A percentile compares a stretch with the other conserved stretches of the same genome.
phyloP scores from a whole-genome alignment of 2,888 invertebrate species.

The Cryptus viduatorius region DNA sequence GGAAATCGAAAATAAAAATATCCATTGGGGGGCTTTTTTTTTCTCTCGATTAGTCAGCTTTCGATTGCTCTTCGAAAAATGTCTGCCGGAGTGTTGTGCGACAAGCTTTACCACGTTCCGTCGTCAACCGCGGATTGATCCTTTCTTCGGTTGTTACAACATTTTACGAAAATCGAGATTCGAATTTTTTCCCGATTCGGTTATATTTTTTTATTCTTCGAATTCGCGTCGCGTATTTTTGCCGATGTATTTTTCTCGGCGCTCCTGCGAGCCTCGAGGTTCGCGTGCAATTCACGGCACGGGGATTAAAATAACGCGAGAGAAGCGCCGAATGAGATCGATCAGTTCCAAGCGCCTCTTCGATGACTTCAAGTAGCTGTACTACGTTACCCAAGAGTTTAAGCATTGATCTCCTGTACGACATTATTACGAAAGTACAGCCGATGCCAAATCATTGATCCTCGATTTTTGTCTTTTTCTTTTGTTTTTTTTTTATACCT shows the following conservation, averaged over 20 bases:
- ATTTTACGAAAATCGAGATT: slow-evolving; percentile 52
- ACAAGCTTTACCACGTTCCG: slow-evolving; percentile 36
- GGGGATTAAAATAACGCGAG: slow-evolving; percentile 1
- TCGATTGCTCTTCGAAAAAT: slow-evolving; percentile 38
- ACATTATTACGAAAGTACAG: slow-evolving; percentile 79
- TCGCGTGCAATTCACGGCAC: background rate
- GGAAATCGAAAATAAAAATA: slow-evolving; percentile 29
- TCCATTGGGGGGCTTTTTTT: slow-evolving; percentile 3
- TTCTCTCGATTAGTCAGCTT: background rate
- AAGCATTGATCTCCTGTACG: slow-evolving; percentile 83
- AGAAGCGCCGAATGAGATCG: slow-evolving; percentile 17
- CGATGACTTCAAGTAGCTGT: slow-evolving; percentile 70
- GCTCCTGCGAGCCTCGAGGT: slow-evolving; percentile 45
- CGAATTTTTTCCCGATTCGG: background rate
- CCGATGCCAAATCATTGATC: slow-evolving; percentile 82
- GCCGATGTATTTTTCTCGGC: slow-evolving; percentile 24
- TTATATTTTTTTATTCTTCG: slow-evolving; percentile 27
- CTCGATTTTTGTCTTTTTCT: slow-evolving; percentile 67
- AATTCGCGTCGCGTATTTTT: background rate
- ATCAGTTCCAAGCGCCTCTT: slow-evolving; percentile 30
- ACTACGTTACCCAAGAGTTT: slow-evolving; percentile 79
- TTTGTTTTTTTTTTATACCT: slow-evolving; percentile 58
- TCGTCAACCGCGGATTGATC: slow-evolving; percentile 60
- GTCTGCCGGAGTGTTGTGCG: slow-evolving; percentile 59
- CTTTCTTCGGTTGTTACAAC: slow-evolving; percentile 46